Conservation (phyloP, 2,888 invertebrate species). For the Euzophera pinguis region DNA sequence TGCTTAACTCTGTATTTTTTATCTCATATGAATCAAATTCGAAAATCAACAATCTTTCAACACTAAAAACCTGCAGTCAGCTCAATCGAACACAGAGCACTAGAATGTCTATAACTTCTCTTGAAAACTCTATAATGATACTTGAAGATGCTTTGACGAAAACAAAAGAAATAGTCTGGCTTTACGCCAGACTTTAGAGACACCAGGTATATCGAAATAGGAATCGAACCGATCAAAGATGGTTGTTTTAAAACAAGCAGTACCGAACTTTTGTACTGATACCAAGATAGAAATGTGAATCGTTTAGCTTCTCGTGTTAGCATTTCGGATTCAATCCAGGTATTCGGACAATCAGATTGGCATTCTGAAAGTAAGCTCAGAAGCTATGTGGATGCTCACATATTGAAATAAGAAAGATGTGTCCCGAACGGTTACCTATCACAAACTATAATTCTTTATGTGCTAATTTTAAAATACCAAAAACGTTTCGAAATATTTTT, state of each 20-base stretch:
- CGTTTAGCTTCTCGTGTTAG: slow-evolving; percentile 46
- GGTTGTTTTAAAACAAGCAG: slow-evolving; percentile 59
- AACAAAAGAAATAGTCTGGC: slow-evolving; percentile 71
- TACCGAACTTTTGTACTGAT: slow-evolving; percentile 54
- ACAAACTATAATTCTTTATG: too few relatives aligned
- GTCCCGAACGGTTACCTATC: too few relatives aligned
- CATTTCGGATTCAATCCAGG: slow-evolving; percentile 50
- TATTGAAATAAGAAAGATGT: too few relatives aligned
- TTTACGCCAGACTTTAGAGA: slow-evolving; percentile 40
- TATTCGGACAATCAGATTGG: slow-evolving; percentile 43
- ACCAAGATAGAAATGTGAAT: slow-evolving; percentile 68
- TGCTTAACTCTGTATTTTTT: too few relatives aligned
- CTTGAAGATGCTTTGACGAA: slow-evolving; percentile 53
- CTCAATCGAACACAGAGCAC: slow-evolving; percentile 20
- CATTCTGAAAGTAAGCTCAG: neutral
- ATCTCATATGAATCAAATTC: too few relatives aligned
- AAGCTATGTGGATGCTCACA: neutral
- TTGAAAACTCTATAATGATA: slow-evolving; percentile 51
- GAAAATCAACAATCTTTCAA: too few relatives aligned
- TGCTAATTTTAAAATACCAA: too few relatives aligned
- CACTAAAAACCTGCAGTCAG: neutral
- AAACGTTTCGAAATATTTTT: too few relatives aligned
- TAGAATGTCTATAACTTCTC: slow-evolving; percentile 32
- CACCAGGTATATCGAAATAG: slow-evolving; percentile 28
- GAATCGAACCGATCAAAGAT: slow-evolving; percentile 64